Percentiles rank a stretch among this genome's conserved stretches.
phyloP scores from a whole-genome alignment of 2,888 invertebrate species.

The Ryuthela nishihirai region DNA sequence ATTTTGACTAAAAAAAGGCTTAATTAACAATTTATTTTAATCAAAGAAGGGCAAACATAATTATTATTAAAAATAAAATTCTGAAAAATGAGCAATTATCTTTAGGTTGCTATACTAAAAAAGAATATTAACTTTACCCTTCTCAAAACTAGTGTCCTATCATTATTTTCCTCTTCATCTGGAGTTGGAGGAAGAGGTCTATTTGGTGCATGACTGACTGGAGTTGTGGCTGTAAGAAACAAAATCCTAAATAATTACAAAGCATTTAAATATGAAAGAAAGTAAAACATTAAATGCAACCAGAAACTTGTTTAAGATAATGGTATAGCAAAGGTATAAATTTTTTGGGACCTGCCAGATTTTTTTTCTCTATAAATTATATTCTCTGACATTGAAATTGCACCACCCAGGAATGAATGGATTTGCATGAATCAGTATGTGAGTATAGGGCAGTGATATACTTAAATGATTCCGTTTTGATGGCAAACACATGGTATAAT shows the following conservation, averaged over 20 bases:
- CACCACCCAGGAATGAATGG: no score
- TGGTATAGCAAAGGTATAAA: no score
- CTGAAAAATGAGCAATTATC: background rate
- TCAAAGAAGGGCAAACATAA: background rate
- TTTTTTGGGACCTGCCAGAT: no score
- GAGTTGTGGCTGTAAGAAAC: constrained; percentile 15
- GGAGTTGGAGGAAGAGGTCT: constrained; percentile 52
- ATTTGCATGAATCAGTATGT: no score
- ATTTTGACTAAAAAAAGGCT: background rate
- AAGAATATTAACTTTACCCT: constrained; percentile 63
- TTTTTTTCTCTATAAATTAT: no score
- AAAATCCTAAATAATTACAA: background rate
- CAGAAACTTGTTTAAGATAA: no score
- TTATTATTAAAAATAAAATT: background rate
- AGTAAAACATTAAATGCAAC: no score
- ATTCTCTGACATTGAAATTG: no score
- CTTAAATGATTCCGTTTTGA: no score
- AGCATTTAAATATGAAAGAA: no score
- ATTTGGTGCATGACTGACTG: constrained; percentile 65
- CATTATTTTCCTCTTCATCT: constrained; percentile 66
- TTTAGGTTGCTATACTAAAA: background rate
- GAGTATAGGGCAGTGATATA: no score
- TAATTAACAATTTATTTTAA: background rate
- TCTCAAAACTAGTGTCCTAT: constrained; percentile 86
- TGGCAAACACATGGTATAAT: no score